phyloP scores from a whole-genome alignment of 2,113 vertebrate genomes.

The Megaleporinus macrocephalus region DNA sequence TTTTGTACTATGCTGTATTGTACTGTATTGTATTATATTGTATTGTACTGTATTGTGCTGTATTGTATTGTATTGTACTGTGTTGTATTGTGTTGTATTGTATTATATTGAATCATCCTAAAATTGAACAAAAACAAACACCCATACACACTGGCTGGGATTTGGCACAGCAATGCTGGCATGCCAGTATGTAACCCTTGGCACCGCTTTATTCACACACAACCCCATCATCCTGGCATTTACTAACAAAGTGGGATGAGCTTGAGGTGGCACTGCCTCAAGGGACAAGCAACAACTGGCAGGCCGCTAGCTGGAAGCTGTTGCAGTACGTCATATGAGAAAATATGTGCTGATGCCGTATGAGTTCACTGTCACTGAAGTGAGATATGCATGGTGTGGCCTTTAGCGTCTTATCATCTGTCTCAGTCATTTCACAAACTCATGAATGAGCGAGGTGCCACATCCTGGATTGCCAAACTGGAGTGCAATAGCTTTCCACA shows the following conservation, averaged over 20 bases:
- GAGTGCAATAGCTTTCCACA: conserved; percentile 23
- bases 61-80: too few species aligned
- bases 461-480: conserved; percentile 1
- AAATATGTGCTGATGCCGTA: conserved; percentile 2
- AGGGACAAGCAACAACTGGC: background rate
- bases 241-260: conserved; percentile 15
- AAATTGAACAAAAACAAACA: background rate
- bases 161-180: background rate
- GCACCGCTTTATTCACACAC: conserved; percentile 3
- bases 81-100: too few species aligned
- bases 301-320: background rate
- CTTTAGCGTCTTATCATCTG: background rate
- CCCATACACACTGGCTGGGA: background rate
- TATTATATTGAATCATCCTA: too few species aligned
- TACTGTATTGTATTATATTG: too few species aligned
- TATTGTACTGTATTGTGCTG: too few species aligned
- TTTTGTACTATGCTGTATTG: too few species aligned
- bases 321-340: background rate
- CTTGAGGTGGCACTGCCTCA: background rate
- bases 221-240: conserved; percentile 20
- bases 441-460: conserved; percentile 5
- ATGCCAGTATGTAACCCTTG: conserved; percentile 22
- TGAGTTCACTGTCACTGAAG: background rate
- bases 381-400: background rate
- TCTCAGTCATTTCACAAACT: conserved; percentile 28